A percentile compares a stretch with the other conserved stretches of the same genome.
phyloP scores from a whole-genome alignment of 1,140 invertebrate genomes.

The Zaprionus vittiger region DNA sequence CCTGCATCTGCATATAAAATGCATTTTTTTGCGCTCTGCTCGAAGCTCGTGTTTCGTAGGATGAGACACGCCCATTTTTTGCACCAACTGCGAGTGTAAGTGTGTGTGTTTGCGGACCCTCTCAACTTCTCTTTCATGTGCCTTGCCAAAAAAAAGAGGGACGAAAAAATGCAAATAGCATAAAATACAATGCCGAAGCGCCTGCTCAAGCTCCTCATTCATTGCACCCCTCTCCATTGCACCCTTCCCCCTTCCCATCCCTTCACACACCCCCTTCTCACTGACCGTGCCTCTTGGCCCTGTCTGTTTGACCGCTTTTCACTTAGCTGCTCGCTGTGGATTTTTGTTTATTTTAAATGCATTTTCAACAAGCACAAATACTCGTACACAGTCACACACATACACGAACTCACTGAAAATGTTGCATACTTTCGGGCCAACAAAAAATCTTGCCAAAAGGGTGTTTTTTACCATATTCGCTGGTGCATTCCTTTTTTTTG shows the following conservation, averaged over 20 bases:
- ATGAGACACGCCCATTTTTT: slow-evolving; percentile 69
- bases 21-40: slow-evolving; percentile 56
- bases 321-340: slow-evolving; percentile 73
- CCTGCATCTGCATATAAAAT: slow-evolving; percentile 82
- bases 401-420: slow-evolving; percentile 16
- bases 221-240: background rate
- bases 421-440: slow-evolving; percentile 52
- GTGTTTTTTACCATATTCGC: slow-evolving; percentile 6
- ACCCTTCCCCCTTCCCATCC: background rate
- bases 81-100: slow-evolving; percentile 42
- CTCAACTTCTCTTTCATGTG: slow-evolving; percentile 72
- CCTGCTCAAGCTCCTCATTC: slow-evolving; percentile 58
- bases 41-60: slow-evolving; percentile 42
- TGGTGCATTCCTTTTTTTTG: slow-evolving; percentile 25
- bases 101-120: slow-evolving; percentile 54
- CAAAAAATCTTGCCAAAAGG: slow-evolving; percentile 60
- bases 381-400: background rate
- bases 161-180: slow-evolving; percentile 75
- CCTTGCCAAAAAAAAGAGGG: slow-evolving; percentile 57
- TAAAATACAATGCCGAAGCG: slow-evolving; percentile 76
- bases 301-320: slow-evolving; percentile 55
- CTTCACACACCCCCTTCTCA: background rate
- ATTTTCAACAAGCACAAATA: slow-evolving; percentile 68
- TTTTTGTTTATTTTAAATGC: slow-evolving; percentile 82
- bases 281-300: background rate